Conservation (phyloP, 1,140 invertebrate genomes). For the Ips typographus region DNA sequence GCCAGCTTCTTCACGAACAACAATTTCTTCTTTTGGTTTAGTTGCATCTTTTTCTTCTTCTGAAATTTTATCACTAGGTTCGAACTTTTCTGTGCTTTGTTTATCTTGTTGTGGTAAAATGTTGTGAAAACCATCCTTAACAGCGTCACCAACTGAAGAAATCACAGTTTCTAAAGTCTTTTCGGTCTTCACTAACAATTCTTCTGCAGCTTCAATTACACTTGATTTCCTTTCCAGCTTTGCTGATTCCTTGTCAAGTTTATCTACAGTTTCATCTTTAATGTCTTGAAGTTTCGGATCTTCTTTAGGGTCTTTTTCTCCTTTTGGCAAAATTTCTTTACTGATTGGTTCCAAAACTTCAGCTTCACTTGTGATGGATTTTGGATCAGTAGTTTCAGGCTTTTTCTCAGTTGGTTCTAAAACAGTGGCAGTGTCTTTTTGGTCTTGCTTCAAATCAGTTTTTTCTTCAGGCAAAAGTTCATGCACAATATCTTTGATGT, state of each 20-base stretch:
- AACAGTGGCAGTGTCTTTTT: neutral
- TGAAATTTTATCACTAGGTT: no score
- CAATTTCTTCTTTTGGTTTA: no score
- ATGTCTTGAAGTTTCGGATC: neutral
- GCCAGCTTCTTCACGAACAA: neutral
- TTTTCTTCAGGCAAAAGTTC: neutral
- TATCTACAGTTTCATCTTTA: neutral
- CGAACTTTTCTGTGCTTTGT: no score
- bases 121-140: no score
- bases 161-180: conserved; percentile 6
- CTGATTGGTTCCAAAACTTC: neutral
- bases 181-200: conserved; percentile 9
- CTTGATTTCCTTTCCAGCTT: neutral
- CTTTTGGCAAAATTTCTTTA: neutral
- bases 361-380: neutral
- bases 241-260: neutral
- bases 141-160: neutral
- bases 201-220: conserved; percentile 10
- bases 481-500: neutral
- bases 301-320: neutral
- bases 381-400: neutral
- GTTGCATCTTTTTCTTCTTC: no score
- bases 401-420: neutral
- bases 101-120: no score
- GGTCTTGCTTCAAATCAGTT: neutral